Percentiles rank a stretch among this genome's conserved stretches.
Conservation (phyloP, 2,888 invertebrate species). For the Craniophora ligustri region DNA sequence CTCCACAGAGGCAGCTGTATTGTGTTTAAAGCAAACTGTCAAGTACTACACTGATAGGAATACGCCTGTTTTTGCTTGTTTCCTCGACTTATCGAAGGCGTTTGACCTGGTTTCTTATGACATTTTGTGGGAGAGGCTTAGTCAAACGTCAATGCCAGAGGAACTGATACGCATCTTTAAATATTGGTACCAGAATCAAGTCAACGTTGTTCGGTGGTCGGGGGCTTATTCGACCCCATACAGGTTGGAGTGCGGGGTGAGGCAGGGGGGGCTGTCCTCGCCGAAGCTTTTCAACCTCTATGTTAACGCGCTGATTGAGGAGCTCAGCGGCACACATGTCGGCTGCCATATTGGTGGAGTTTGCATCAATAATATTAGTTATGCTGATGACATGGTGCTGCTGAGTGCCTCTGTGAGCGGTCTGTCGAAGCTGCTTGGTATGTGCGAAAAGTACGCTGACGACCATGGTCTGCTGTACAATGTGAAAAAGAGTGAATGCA, state of each 20-base stretch:
- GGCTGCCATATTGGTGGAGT: background rate
- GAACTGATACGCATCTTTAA: constrained; percentile 1
- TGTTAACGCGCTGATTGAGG: background rate
- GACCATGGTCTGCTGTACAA: constrained; percentile 3
- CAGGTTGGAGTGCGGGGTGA: constrained; percentile 2
- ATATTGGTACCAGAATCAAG: constrained; percentile 3
- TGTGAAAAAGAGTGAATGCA: constrained; percentile 4
- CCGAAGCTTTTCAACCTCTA: background rate
- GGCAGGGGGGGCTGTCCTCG: background rate
- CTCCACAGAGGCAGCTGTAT: constrained; percentile 40
- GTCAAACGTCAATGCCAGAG: background rate
- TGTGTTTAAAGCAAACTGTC: constrained; percentile 43
- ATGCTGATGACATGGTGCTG: background rate
- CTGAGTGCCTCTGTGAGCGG: constrained; percentile 1
- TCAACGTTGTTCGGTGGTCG: constrained; percentile 1
- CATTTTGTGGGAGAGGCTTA: constrained; percentile 14
- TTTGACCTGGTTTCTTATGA: constrained; percentile 39
- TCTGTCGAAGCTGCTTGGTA: constrained; percentile 1
- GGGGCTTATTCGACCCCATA: background rate
- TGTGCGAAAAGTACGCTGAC: background rate
- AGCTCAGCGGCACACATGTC: background rate
- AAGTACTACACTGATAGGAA: constrained; percentile 14
- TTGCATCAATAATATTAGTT: background rate
- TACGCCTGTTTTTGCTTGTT: constrained; percentile 35
- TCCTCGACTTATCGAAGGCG: constrained; percentile 20